These are phyloP conservation scores for Cyprinella venusta DNA, from an alignment of 2,797 vertebrate species.

Conservation along the genomic window DNA sequence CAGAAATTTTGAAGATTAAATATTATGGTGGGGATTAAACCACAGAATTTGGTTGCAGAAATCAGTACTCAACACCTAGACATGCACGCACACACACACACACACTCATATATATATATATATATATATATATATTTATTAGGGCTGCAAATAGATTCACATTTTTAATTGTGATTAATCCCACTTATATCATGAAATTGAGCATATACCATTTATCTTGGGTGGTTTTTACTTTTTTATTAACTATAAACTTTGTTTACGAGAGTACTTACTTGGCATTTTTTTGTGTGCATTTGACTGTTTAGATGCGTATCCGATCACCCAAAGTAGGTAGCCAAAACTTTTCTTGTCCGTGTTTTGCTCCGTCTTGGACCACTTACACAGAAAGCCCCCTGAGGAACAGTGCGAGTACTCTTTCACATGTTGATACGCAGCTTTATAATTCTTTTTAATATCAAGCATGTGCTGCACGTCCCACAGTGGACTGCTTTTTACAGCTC, in stretches of 20 bases:
- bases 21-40: neutral
- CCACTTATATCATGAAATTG: no score
- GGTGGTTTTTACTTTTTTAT: no score
- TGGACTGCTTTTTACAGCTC: neutral
- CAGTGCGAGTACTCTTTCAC: neutral
- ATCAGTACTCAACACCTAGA: accelerated
- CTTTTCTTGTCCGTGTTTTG: neutral
- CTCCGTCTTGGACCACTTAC: neutral
- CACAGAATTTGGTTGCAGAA: neutral
- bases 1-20: neutral
- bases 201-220: no score
- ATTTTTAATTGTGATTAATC: no score
- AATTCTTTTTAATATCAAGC: no score
- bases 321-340: neutral
- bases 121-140: no score
- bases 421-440: neutral
- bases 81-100: no score
- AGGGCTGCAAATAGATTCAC: no score
- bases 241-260: no score
- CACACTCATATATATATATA: accelerated
- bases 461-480: neutral
- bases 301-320: neutral
- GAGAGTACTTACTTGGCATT: no score
- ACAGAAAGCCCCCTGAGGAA: neutral
- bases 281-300: no score